Evolutionary conservation across 2,888 invertebrate genomes (phyloP).

Genomic region (Catocala sponsa): DNA sequence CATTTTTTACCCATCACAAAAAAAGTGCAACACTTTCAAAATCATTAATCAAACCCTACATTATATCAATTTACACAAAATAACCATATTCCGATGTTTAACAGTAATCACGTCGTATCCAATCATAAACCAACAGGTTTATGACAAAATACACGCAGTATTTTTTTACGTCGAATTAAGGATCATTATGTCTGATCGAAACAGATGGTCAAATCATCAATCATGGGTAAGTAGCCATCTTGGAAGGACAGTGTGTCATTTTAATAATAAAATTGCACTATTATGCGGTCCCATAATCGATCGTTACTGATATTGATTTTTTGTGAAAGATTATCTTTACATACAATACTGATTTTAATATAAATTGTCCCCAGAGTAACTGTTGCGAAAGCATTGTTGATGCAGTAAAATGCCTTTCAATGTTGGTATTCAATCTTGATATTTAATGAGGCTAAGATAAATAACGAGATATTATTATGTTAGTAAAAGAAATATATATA

Average conservation of each 20-base stretch:
- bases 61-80: no score
- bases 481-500: no score
- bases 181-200: slow-evolving; percentile 45
- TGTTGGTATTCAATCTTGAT: slow-evolving; percentile 11
- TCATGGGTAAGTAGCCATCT: slow-evolving; percentile 50
- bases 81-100: not conserved
- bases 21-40: no score
- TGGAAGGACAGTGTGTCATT: slow-evolving; percentile 53
- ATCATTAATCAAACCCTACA: no score
- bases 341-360: slow-evolving; percentile 46
- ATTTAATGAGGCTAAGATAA: slow-evolving; percentile 4
- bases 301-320: slow-evolving; percentile 52
- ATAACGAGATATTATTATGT: not conserved
- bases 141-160: slow-evolving; percentile 24
- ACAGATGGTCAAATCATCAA: slow-evolving; percentile 58
- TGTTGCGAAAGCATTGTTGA: slow-evolving; percentile 37
- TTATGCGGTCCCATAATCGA: slow-evolving; percentile 45
- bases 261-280: slow-evolving; percentile 55
- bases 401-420: slow-evolving; percentile 25
- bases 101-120: not conserved
- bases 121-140: slow-evolving; percentile 30
- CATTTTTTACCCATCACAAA: no score
- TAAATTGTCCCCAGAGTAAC: slow-evolving; percentile 26
- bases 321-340: slow-evolving; percentile 46
- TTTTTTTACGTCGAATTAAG: slow-evolving; percentile 40